Conservation (phyloP, 2,888 invertebrate genomes). For the Empis stercorea region DNA sequence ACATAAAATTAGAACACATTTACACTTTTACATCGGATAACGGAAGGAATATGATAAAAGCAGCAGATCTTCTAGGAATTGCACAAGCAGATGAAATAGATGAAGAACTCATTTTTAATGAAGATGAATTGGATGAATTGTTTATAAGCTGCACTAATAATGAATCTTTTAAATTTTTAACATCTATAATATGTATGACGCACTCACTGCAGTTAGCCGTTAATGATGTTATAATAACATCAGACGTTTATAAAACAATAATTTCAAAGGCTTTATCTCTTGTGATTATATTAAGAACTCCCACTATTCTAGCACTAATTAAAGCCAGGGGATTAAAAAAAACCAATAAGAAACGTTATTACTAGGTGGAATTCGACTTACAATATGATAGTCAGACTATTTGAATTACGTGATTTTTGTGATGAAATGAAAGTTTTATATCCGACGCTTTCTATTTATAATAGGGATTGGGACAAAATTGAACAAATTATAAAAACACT, state of each 20-base stretch:
- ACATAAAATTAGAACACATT: not conserved
- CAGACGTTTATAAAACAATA: not conserved
- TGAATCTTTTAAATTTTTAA: not conserved
- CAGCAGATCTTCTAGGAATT: not conserved
- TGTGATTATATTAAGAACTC: not conserved
- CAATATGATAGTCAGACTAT: not conserved
- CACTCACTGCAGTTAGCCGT: not conserved
- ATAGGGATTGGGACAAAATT: not conserved
- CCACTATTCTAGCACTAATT: not conserved
- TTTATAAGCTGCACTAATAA: not conserved
- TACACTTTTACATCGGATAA: not conserved
- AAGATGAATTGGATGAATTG: not conserved
- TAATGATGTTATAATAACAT: not conserved
- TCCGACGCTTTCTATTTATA: not conserved
- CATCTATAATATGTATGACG: not conserved
- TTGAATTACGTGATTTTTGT: slow-evolving; percentile 1
- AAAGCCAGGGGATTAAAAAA: slow-evolving; percentile 1
- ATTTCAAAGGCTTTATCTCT: not conserved
- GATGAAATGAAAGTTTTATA: not conserved
- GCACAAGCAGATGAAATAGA: not conserved
- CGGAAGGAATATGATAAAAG: not conserved
- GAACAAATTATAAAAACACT: not conserved
- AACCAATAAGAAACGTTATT: not conserved
- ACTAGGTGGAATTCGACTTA: slow-evolving; percentile 1
- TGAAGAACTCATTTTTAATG: not conserved